Evolutionary conservation across 64 coral and sea anemone genomes (phyloP).

Genomic region (Actinia tenebrosa): DNA sequence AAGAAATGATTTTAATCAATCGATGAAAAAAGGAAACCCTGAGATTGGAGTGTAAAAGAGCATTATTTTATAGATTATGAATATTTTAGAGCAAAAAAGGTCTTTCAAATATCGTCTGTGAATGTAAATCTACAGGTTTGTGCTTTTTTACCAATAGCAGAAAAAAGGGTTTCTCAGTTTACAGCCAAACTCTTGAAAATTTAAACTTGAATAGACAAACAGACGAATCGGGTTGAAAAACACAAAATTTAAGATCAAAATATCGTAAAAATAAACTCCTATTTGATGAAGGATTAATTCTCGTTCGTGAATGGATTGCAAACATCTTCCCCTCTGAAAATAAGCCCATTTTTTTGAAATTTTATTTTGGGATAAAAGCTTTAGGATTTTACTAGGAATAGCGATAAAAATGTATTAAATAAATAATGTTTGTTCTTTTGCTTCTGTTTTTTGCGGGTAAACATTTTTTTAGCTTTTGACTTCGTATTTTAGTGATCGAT

Average conservation of each 20-base stretch:
- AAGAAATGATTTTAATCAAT: too few species aligned
- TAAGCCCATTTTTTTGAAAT: background rate
- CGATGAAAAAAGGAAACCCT: too few species aligned
- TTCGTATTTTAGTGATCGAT: background rate
- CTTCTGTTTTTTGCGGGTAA: background rate
- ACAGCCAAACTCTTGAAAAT: background rate
- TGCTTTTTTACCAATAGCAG: background rate
- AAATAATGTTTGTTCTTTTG: constrained; percentile 3
- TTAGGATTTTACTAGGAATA: background rate
- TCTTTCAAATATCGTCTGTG: background rate
- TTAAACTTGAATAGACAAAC: background rate
- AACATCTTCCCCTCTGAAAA: background rate
- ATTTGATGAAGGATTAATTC: background rate
- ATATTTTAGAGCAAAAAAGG: too few species aligned
- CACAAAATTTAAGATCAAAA: background rate
- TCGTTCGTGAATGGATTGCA: background rate
- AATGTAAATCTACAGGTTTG: background rate
- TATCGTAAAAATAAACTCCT: background rate
- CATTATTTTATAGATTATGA: too few species aligned
- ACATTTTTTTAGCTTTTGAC: background rate
- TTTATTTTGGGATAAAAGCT: background rate
- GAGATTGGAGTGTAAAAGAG: too few species aligned
- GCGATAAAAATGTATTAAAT: background rate
- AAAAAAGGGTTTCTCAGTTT: background rate
- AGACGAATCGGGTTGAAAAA: background rate